Evolutionary conservation across 2,797 vertebrate species (phyloP).

Genomic region (Myiothlypis chrysogaster): DNA sequence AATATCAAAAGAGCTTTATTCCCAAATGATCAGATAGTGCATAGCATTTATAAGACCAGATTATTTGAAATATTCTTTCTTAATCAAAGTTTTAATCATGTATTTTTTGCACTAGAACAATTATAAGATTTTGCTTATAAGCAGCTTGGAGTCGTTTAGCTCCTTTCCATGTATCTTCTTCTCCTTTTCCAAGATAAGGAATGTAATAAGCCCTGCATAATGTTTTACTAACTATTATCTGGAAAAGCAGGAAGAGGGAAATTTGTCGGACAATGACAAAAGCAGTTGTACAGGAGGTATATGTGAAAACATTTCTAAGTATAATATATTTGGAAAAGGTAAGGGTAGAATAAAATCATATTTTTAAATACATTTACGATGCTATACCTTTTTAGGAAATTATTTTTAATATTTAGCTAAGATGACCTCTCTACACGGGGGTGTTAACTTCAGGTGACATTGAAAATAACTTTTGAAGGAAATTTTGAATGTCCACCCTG

Average conservation of each 20-base stretch:
- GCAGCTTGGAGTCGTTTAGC: not conserved
- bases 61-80: slow-evolving; percentile 6
- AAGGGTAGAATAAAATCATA: not conserved
- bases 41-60: not conserved
- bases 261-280: not conserved
- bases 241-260: not conserved
- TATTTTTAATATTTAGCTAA: not conserved
- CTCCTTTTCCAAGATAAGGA: not conserved
- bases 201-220: not conserved
- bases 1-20: slow-evolving; percentile 50
- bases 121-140: not conserved
- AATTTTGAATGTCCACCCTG: not conserved
- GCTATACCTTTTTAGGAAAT: not conserved
- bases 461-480: not conserved
- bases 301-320: not conserved
- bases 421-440: fast-evolving
- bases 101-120: not conserved
- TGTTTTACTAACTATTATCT: not conserved
- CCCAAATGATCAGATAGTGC: not conserved
- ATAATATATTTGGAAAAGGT: not conserved
- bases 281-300: not conserved
- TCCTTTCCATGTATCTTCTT: not conserved
- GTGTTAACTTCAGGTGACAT: not conserved
- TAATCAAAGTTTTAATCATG: slow-evolving; percentile 9
- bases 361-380: not conserved